Percentiles rank a stretch among this genome's conserved stretches.
phyloP scores from a whole-genome alignment of 2,797 vertebrate genomes.

The Arnoldichthys spilopterus region DNA sequence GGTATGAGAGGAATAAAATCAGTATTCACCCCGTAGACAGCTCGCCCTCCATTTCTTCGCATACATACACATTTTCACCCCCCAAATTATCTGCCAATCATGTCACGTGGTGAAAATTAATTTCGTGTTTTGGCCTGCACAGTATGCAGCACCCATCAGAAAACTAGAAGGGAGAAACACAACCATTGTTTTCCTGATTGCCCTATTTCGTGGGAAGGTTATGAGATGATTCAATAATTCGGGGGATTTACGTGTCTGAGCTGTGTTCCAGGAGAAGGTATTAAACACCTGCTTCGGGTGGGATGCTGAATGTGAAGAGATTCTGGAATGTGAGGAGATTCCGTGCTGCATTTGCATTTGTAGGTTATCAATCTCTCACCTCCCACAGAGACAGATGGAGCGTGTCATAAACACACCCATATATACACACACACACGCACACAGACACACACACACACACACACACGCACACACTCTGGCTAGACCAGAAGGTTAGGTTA shows the following conservation, averaged over 20 bases:
- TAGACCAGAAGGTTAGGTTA: slow-evolving; percentile 68
- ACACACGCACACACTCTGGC: background rate
- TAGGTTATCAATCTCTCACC: slow-evolving; percentile 69
- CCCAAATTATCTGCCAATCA: slow-evolving; percentile 39
- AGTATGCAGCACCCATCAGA: background rate
- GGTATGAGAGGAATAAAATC: slow-evolving; percentile 48
- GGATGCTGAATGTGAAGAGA: slow-evolving; percentile 65
- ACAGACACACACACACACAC: too few species aligned
- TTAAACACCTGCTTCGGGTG: slow-evolving; percentile 65
- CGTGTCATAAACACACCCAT: slow-evolving; percentile 58
- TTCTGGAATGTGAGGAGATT: slow-evolving; percentile 65
- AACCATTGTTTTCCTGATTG: slow-evolving; percentile 40
- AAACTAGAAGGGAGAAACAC: slow-evolving; percentile 10
- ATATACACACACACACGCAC: slow-evolving; percentile 4
- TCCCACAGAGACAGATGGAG: slow-evolving; percentile 74
- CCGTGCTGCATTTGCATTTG: slow-evolving; percentile 60
- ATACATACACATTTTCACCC: slow-evolving; percentile 35
- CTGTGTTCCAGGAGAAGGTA: slow-evolving; percentile 38
- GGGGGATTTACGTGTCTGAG: slow-evolving; percentile 51
- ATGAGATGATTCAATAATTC: slow-evolving; percentile 43
- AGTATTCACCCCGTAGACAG: slow-evolving; percentile 35
- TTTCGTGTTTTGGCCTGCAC: slow-evolving; percentile 22
- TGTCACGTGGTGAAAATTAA: slow-evolving; percentile 31
- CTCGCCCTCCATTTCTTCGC: slow-evolving; percentile 23
- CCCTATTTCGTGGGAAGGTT: slow-evolving; percentile 40